Evolutionary conservation across 2,797 vertebrate species (phyloP).

Genomic region (Girardinus metallicus): DNA sequence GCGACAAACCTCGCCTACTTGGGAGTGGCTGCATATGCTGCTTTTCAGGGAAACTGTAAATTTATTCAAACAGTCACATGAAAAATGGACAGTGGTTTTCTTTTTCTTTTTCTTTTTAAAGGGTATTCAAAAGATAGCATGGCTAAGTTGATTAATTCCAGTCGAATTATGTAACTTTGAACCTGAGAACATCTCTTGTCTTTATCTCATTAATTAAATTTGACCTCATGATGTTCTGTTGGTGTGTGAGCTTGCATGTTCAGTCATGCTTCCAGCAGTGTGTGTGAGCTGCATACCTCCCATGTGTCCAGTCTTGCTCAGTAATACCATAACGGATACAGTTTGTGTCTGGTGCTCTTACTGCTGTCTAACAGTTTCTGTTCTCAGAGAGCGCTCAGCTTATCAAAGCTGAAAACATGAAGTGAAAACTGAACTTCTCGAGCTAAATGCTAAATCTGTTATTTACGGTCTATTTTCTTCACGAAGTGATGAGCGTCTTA

Average conservation of each 20-base stretch:
- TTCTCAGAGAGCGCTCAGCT: not conserved
- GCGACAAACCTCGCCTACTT: too few species aligned
- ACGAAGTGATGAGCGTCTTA: not conserved
- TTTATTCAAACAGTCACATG: not conserved
- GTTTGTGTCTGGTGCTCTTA: not conserved
- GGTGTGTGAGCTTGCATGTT: not conserved
- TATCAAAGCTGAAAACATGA: not conserved
- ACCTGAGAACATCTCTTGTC: not conserved
- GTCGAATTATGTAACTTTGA: not conserved
- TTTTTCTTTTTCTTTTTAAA: not conserved
- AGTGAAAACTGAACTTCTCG: not conserved
- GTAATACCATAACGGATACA: not conserved
- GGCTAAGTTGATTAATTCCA: not conserved
- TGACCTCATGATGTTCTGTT: not conserved
- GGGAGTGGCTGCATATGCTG: too few species aligned
- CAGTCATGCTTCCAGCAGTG: not conserved
- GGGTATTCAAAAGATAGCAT: not conserved
- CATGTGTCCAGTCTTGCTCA: conserved; percentile 22
- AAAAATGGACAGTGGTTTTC: not conserved
- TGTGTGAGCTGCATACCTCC: conserved; percentile 25
- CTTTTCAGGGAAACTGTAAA: too few species aligned
- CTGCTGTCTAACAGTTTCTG: not conserved
- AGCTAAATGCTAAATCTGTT: not conserved
- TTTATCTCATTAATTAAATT: not conserved
- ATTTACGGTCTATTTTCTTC: not conserved